A percentile compares a stretch with the other conserved stretches of the same genome.
These are phyloP conservation scores for Mirounga angustirostris DNA, from an alignment of 2,113 vertebrate genomes.

Conservation along the genomic window DNA sequence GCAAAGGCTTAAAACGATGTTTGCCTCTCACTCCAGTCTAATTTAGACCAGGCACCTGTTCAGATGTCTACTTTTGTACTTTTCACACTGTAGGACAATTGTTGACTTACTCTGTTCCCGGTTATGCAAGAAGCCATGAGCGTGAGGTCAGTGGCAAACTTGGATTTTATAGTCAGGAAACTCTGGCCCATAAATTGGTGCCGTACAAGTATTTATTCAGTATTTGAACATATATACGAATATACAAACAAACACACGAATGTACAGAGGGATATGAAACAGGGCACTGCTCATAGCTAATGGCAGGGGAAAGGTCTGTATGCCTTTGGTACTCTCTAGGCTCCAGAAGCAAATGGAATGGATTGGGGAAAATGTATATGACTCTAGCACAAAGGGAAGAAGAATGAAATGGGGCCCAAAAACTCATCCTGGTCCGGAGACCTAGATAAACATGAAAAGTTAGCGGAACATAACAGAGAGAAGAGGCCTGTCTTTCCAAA, in stretches of 20 bases:
- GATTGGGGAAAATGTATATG: background rate
- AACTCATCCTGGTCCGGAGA: background rate
- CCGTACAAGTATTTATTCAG: background rate
- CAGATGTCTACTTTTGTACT: fast-evolving
- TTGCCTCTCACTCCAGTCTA: background rate
- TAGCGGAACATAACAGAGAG: background rate
- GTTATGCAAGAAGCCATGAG: background rate
- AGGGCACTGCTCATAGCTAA: background rate
- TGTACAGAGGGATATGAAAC: background rate
- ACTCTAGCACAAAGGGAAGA: background rate
- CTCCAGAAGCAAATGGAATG: background rate
- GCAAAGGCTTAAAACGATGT: background rate
- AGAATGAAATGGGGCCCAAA: background rate
- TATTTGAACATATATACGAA: background rate
- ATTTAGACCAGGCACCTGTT: background rate
- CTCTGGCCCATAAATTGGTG: background rate
- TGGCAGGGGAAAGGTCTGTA: background rate
- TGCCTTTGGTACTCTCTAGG: background rate
- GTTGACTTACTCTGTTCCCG: background rate
- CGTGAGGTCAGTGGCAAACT: background rate
- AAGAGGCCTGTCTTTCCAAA: background rate
- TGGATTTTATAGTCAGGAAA: background rate
- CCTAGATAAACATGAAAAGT: background rate
- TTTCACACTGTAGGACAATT: fast-evolving
- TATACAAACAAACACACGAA: background rate